Base-by-base conservation (phyloP, 1,140 invertebrate genomes). In the Camponotus vicinus region DNA sequence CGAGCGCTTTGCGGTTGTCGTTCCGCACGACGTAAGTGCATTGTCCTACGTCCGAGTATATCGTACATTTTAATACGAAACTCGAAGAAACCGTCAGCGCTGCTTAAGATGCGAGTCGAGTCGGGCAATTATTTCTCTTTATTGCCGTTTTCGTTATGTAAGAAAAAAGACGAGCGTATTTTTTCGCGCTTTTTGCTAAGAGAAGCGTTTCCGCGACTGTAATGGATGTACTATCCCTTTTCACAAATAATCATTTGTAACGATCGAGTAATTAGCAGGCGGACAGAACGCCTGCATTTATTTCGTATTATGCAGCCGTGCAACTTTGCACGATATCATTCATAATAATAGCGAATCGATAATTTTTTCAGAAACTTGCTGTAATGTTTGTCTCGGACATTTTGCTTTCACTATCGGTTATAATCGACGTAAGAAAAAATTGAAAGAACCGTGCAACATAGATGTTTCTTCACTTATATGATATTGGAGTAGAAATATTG, bases 1-100 rank as follows among this genome's bases (percentile, higher is more conserved):
- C 85, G 11, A 85, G 63, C 61, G 71, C 70, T 61, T 61, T 52
- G 61, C 86, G 86, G 59, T 69, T 66, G 83, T 70, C 82, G 73
- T 78, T 79, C 73, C 27, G 69, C 55, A 37, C 67, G 55, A 70
- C 69, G 79, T 75, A 83, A 75, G 79, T 63, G 69, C 79, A 83
- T 83, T 83, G 79, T 83, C 55, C 79, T 75, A 75, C 67, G 67
- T 82, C 40, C 52, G 67, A 82, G 40, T 61, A 27, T 40, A 82
- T 73, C 27, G 37, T 59, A 83, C 55, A 83, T 73, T 75, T 83
- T 83, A 73, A 75, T 70, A 37, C 63, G 32, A 73, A 83, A 83
- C 37, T 69, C 13, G 78, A 8, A 57, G 52, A 80, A 70, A 70
- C 34, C 27, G 32, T 32, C 40, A 57, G 59, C 42, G 55, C 27